Base-by-base conservation (phyloP, 2,113 vertebrate species). In the Hippocampus zosterae region DNA sequence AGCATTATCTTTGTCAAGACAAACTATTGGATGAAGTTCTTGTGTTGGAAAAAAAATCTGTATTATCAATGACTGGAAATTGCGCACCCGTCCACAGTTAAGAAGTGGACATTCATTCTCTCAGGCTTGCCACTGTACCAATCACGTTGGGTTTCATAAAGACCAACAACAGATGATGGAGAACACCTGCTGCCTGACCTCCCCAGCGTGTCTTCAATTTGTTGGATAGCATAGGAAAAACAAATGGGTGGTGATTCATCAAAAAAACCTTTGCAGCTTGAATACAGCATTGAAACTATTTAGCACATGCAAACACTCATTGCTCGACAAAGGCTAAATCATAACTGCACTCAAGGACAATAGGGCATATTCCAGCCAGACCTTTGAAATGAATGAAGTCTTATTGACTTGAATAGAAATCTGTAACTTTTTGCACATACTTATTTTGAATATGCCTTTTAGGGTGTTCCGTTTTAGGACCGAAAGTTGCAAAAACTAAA, bases 81-180 rank as follows among this genome's bases (percentile, higher is more conserved):
- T 62, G 33, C 21, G 10, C 60, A 21, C 9, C 29, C 41, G 29
- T 21, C 60, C 21, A 3, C 60, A 19, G 33, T 40, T 37, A 19
- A 18, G 21, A 56, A 56, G 23, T 12, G 12, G 29, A 40, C 60
- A 62, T 62, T 62, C 18, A 62, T 62, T 60, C 18, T 29, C 25
- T 60, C 57, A 18, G 15, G 27, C 57, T 18, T 10, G 60, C 1
- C 29, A 21, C 60, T 21, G 55, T 56, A 56, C 10, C n/a, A 56
- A 53, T 53, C 21, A n/a, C 52, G n/a, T 53, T 53, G 8, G 52
- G 52, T 21, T 37, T 62, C 60, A 40, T 19, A 37, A 19, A 62
- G 60, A 62, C 60, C 60, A 62, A 16, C 29, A 62, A 37, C 19
- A 62, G 33, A 40, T 62, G 33, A 62, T 62, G 60, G 60, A 16